A percentile compares a stretch with the other conserved stretches of the same genome.
Evolutionary conservation across 2,888 invertebrate genomes (phyloP).

Genomic region (Clepsis dumicolana): DNA sequence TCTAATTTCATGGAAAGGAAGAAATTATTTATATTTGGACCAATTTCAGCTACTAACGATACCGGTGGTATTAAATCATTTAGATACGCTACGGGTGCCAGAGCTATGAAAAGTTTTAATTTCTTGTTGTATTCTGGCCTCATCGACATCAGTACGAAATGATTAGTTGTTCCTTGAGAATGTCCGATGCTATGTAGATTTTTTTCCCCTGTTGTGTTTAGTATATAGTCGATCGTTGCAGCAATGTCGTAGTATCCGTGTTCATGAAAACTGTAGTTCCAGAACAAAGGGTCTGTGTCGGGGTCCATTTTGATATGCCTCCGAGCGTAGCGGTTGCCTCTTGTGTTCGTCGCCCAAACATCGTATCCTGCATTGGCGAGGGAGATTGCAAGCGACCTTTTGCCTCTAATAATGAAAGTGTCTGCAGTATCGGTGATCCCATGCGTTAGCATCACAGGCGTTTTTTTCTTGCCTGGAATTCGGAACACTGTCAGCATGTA

Average conservation of each 20-base stretch:
- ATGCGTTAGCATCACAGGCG: constrained; percentile 68
- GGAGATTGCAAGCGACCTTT: constrained; percentile 61
- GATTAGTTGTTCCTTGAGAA: constrained; percentile 88
- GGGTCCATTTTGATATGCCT: constrained; percentile 80
- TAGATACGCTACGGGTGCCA: constrained; percentile 25
- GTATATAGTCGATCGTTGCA: constrained; percentile 80
- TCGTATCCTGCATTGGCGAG: constrained; percentile 86
- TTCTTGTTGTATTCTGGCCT: constrained; percentile 87
- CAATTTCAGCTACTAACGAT: neutral
- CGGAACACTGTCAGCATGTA: constrained; percentile 53
- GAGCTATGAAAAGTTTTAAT: constrained; percentile 79
- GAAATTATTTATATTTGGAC: neutral
- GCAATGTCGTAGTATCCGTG: constrained; percentile 90
- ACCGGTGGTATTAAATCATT: neutral
- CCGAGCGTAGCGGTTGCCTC: constrained; percentile 88
- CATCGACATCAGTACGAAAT: constrained; percentile 83
- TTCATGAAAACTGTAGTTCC: constrained; percentile 89
- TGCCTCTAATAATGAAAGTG: constrained; percentile 65
- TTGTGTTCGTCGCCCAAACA: constrained; percentile 72
- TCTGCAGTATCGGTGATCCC: constrained; percentile 68
- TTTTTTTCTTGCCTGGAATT: constrained; percentile 52
- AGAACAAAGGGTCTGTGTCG: constrained; percentile 71
- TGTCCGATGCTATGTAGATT: constrained; percentile 89
- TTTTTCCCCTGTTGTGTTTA: constrained; percentile 73
- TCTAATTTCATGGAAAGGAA: constrained; percentile 51